Evolutionary conservation across 2,113 vertebrate species (phyloP), one percentile per base, ranked within the genome.

Genomic region (Formicarius rufipectus): DNA sequence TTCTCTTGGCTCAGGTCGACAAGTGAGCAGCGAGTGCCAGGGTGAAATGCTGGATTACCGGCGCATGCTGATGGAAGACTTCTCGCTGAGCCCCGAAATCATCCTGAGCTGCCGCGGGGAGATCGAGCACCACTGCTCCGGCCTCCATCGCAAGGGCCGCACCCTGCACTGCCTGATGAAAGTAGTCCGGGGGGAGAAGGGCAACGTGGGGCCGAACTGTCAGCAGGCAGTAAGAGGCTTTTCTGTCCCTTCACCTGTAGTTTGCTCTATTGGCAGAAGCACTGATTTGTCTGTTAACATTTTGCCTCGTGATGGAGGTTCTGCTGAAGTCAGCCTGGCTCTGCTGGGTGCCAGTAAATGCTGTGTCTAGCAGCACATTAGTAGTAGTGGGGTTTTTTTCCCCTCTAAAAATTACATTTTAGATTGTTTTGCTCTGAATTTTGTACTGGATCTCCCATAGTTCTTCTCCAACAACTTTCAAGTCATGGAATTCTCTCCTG

Each of bases 51-150:
- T 99, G 95, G 99, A 99, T 96, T 99, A 99, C 97, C 97, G 99
- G 33, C 98, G 99, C 90, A 99, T 99, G 99, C 97, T 99, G 85
- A 99, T 99, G 99, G 99, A 99, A 84, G 99, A 99, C 96, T 99
- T 99, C 95, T 99, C 99, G 0, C 96, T 99, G 95, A 99, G 99
- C 94, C 99, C 99, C 0, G 99, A 99, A 93, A 99, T 99, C 85
- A 99, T 99, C 96, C 98, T 99, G 31, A 99, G 99, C 95, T 99
- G 99, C 96, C 98, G 99, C 2, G 98, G 98, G 1, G 99, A 99
- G 97, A 99, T 99, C 5, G 99, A 99, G 47, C 98, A 98, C 27
- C 99, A 99, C 92, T 99, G 99, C 96, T 99, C 99, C 0, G 99
- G 99, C 17, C 98, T 99, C 47, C 99, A 99, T 47, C 98, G 99